phyloP scores from a whole-genome alignment of 2,113 vertebrate species.

The Psephotus haematonotus region DNA sequence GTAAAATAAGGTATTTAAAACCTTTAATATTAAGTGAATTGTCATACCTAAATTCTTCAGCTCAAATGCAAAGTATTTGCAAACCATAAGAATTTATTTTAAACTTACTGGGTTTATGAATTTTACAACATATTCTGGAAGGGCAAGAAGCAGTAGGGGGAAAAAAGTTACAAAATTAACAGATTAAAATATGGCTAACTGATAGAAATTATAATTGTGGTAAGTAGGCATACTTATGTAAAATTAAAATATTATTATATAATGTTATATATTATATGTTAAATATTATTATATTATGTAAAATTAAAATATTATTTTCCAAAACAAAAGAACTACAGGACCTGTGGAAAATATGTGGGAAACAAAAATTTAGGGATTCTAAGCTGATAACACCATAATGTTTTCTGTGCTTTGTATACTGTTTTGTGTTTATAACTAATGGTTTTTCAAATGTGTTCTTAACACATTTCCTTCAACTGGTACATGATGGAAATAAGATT shows the following conservation, averaged over 20 bases:
- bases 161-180: not conserved
- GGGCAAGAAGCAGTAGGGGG: not conserved
- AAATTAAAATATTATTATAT: not conserved
- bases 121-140: not conserved
- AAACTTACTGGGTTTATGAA: not conserved
- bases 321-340: not conserved
- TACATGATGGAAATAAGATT: not conserved
- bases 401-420: not conserved
- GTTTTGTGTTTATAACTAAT: not conserved
- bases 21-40: not conserved
- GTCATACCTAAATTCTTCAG: not conserved
- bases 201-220: not conserved
- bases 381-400: not conserved
- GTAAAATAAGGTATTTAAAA: not conserved
- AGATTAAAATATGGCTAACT: not conserved
- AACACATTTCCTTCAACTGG: not conserved
- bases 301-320: not conserved
- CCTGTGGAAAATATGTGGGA: not conserved
- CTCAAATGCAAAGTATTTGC: not conserved
- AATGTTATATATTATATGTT: no score
- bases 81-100: not conserved
- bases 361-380: not conserved
- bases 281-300: not conserved
- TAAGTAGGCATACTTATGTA: not conserved
- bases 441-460: not conserved